These are phyloP conservation scores for Plagiodera versicolora DNA, from an alignment of 2,888 invertebrate species.

Conservation along the genomic window DNA sequence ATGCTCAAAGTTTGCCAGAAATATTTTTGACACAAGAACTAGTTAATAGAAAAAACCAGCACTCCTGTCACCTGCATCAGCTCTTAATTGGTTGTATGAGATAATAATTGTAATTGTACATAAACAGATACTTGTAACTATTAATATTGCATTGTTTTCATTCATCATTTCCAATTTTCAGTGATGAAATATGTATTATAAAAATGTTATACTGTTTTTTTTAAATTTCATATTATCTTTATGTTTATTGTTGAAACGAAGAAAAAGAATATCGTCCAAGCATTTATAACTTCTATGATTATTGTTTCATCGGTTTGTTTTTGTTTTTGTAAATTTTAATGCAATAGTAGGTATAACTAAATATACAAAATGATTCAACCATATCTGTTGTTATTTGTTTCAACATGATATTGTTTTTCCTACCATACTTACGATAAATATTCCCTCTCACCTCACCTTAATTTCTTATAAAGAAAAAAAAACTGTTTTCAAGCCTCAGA, in stretches of 20 bases:
- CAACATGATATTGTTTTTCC: not conserved
- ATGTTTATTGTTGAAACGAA: conserved; percentile 21
- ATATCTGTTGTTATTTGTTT: conserved; percentile 7
- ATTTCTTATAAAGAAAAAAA: no score
- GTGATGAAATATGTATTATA: conserved; percentile 61
- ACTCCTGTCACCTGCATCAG: conserved; percentile 53
- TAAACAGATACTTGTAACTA: conserved; percentile 56
- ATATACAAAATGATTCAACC: conserved; percentile 33
- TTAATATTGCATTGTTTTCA: conserved; percentile 58
- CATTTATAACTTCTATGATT: conserved; percentile 32
- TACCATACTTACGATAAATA: no score
- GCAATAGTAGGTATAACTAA: conserved; percentile 40
- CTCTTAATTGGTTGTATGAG: conserved; percentile 53
- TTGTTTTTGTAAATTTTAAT: conserved; percentile 37
- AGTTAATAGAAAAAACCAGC: conserved; percentile 46
- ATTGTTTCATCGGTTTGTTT: conserved; percentile 27
- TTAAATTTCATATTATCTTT: conserved; percentile 31
- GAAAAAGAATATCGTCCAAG: conserved; percentile 32
- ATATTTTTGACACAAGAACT: conserved; percentile 24
- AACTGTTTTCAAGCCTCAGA: no score
- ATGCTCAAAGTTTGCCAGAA: conserved; percentile 3
- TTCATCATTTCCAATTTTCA: conserved; percentile 57
- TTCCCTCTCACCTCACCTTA: no score
- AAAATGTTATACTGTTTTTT: conserved; percentile 38
- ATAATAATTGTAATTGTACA: conserved; percentile 53